phyloP scores from a whole-genome alignment of 2,888 invertebrate species.

The Caenorhabditis doughertyi region DNA sequence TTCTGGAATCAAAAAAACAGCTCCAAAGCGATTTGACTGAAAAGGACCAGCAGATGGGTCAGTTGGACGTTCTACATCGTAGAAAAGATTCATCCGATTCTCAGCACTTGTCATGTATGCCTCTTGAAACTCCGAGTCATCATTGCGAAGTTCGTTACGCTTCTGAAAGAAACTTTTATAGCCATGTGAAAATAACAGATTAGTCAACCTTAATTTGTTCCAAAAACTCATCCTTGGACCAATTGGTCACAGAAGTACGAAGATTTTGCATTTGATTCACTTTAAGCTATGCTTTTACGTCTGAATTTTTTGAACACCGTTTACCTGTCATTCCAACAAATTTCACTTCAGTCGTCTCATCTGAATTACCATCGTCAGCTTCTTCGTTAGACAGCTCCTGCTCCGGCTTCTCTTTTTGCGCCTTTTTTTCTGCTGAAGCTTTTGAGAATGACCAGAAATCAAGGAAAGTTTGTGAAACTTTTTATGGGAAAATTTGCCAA shows the following conservation, averaged over 20 bases:
- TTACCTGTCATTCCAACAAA: slow-evolving; percentile 31
- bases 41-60: slow-evolving; percentile 48
- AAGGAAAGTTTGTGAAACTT: too few relatives aligned
- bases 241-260: slow-evolving; percentile 21
- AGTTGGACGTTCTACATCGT: slow-evolving; percentile 51
- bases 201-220: slow-evolving; percentile 26
- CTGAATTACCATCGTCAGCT: slow-evolving; percentile 9
- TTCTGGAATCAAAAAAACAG: slow-evolving; percentile 52
- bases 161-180: slow-evolving; percentile 3
- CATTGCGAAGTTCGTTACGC: background rate
- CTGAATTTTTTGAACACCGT: background rate
- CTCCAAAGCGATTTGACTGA: slow-evolving; percentile 59
- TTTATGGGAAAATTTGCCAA: background rate
- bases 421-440: too few relatives aligned
- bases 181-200: background rate
- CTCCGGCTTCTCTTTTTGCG: slow-evolving; percentile 9
- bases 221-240: slow-evolving; percentile 39
- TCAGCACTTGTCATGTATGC: slow-evolving; percentile 38
- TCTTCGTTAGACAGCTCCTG: slow-evolving; percentile 11
- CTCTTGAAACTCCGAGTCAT: background rate
- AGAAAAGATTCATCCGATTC: slow-evolving; percentile 42
- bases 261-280: slow-evolving; percentile 46
- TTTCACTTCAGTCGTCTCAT: slow-evolving; percentile 4
- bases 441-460: too few relatives aligned
- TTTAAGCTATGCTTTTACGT: background rate